Evolutionary conservation across 2,888 invertebrate species (phyloP).

Genomic region (Acanthococcus lagerstroemiae): DNA sequence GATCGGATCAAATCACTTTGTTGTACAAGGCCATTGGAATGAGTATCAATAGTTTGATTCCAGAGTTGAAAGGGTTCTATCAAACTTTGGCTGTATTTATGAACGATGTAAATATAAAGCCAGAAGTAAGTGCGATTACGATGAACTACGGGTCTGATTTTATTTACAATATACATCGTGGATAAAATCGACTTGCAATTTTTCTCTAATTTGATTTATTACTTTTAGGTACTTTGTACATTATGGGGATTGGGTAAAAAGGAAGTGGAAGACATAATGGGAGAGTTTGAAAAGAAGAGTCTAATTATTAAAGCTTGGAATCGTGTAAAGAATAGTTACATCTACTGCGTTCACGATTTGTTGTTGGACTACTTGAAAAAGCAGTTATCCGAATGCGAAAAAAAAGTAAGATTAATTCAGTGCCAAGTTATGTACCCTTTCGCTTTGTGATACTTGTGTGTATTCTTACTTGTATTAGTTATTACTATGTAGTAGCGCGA

Average conservation of each 20-base stretch:
- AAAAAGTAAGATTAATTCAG: constrained; percentile 26
- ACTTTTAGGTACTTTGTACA: constrained; percentile 44
- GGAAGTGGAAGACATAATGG: constrained; percentile 54
- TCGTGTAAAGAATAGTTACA: constrained; percentile 49
- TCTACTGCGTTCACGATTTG: constrained; percentile 62
- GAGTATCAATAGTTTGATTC: constrained; percentile 51
- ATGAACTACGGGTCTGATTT: background rate
- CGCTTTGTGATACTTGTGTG: no score
- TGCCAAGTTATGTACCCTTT: constrained; percentile 4
- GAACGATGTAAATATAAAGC: constrained; percentile 57
- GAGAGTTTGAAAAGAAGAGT: constrained; percentile 54
- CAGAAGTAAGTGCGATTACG: constrained; percentile 37
- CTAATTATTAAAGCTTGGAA: constrained; percentile 56
- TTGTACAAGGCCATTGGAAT: constrained; percentile 45
- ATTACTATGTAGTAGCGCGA: no score
- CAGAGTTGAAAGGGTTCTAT: constrained; percentile 47
- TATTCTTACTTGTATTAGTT: no score
- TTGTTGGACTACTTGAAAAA: constrained; percentile 53
- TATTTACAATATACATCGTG: background rate
- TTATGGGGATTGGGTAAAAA: constrained; percentile 45
- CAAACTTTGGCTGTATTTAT: constrained; percentile 55
- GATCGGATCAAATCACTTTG: constrained; percentile 1
- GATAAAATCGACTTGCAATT: background rate
- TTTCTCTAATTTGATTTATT: background rate
- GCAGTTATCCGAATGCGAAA: constrained; percentile 42